These are phyloP conservation scores for Lamellibrachia columna DNA, from an alignment of 2,888 invertebrate genomes.

Conservation along the genomic window DNA sequence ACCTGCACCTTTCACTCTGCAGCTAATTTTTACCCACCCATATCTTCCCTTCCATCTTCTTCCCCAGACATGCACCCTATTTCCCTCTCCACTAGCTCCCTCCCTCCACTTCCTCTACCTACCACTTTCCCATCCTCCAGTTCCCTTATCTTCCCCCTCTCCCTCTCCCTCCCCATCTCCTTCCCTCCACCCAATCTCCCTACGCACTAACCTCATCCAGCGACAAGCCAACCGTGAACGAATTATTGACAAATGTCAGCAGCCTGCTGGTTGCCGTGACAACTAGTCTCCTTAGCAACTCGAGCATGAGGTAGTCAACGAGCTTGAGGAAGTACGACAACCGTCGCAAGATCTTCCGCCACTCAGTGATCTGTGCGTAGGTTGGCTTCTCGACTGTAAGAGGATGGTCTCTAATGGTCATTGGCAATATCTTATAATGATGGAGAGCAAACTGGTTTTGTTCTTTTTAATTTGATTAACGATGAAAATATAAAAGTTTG, in stretches of 20 bases:
- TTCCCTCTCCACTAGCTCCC: no score
- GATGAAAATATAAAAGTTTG: background rate
- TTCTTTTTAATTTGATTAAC: background rate
- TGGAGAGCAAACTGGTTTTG: background rate
- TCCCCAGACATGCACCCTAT: no score
- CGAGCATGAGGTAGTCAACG: conserved; percentile 61
- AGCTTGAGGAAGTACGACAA: conserved; percentile 59
- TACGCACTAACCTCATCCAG: conserved; percentile 46
- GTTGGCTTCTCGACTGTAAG: conserved; percentile 44
- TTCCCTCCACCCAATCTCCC: background rate
- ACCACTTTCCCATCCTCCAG: no score
- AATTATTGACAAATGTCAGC: conserved; percentile 54
- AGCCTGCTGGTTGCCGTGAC: conserved; percentile 55
- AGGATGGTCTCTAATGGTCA: background rate
- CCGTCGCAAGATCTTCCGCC: conserved; percentile 61
- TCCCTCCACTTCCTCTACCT: no score
- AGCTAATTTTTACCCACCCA: no score
- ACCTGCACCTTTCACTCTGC: no score
- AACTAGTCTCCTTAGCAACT: conserved; percentile 62
- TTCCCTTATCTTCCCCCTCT: no score
- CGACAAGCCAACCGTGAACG: conserved; percentile 53
- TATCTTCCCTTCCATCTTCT: no score
- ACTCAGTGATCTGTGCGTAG: conserved; percentile 63
- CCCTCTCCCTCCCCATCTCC: no score
- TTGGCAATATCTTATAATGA: no score